Percentiles rank a stretch among this genome's conserved stretches.
phyloP scores from a whole-genome alignment of 2,888 invertebrate genomes.

The Zhuqinia jingwanae region DNA sequence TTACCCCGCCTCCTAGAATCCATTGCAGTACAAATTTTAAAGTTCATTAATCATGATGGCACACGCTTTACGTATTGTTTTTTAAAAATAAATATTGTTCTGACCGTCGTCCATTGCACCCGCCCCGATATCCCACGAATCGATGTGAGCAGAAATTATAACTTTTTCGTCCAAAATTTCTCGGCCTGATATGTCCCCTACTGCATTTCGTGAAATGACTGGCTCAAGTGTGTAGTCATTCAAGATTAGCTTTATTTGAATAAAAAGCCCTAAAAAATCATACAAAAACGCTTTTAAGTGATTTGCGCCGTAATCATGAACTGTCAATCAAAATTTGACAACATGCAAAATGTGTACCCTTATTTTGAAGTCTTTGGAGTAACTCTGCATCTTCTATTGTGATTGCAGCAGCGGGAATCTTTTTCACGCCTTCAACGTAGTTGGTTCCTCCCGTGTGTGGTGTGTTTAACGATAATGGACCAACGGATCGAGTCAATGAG shows the following conservation, averaged over 20 bases:
- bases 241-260: constrained; percentile 86
- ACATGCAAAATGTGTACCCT: constrained; percentile 83
- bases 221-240: constrained; percentile 84
- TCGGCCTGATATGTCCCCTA: constrained; percentile 86
- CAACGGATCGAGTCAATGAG: constrained; percentile 86
- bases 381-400: constrained; percentile 90
- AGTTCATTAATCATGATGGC: no score
- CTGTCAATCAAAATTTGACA: no score
- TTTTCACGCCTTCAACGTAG: constrained; percentile 83
- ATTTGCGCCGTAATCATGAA: no score
- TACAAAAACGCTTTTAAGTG: no score
- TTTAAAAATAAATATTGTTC: not conserved
- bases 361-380: constrained; percentile 85
- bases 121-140: constrained; percentile 81
- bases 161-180: constrained; percentile 84
- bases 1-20: constrained; percentile 87
- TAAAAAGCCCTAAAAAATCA: constrained; percentile 82
- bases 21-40: no score
- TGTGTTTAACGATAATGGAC: constrained; percentile 88
- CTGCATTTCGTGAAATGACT: constrained; percentile 86
- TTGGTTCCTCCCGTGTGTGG: constrained; percentile 87
- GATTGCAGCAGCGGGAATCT: constrained; percentile 89
- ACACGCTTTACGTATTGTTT: constrained; percentile 68
- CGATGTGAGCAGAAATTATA: constrained; percentile 90
- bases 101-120: constrained; percentile 91